These are phyloP conservation scores for Cantharis rustica DNA, from an alignment of 2,888 invertebrate species.

Conservation along the genomic window DNA sequence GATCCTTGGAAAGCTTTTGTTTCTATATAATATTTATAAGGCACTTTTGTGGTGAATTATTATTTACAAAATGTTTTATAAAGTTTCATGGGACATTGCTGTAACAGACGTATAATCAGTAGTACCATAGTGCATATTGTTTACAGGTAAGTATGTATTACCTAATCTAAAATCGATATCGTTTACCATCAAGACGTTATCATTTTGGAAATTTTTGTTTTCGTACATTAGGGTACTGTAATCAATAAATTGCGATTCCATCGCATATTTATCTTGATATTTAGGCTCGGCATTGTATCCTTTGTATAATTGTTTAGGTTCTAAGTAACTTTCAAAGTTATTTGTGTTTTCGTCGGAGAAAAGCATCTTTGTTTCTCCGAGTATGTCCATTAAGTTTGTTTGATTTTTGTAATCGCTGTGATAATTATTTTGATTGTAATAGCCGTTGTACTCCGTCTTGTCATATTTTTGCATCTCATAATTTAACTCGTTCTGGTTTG, in stretches of 20 bases:
- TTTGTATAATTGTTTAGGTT: constrained; percentile 28
- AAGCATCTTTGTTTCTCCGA: constrained; percentile 37
- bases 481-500: constrained; percentile 37
- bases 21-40: constrained; percentile 21
- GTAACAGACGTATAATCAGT: constrained; percentile 29
- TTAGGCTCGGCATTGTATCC: constrained; percentile 25
- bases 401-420: constrained; percentile 32
- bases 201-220: constrained; percentile 41
- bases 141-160: constrained; percentile 34
- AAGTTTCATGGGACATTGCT: constrained; percentile 10
- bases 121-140: constrained; percentile 29
- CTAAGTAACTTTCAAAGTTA: constrained; percentile 24
- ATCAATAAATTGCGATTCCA: constrained; percentile 49
- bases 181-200: constrained; percentile 47
- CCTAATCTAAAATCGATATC: constrained; percentile 53
- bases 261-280: constrained; percentile 43
- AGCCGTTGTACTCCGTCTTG: constrained; percentile 33
- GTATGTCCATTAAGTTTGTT: constrained; percentile 33
- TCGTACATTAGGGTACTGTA: constrained; percentile 50
- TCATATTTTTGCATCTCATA: constrained; percentile 39
- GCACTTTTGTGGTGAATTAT: constrained; percentile 27
- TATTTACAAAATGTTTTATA: constrained; percentile 8
- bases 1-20: constrained; percentile 33
- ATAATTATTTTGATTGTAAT: constrained; percentile 10
- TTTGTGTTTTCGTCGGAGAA: constrained; percentile 39